These are phyloP conservation scores for Pangasius krempfi DNA, from an alignment of 2,797 vertebrate genomes.

Conservation along the genomic window DNA sequence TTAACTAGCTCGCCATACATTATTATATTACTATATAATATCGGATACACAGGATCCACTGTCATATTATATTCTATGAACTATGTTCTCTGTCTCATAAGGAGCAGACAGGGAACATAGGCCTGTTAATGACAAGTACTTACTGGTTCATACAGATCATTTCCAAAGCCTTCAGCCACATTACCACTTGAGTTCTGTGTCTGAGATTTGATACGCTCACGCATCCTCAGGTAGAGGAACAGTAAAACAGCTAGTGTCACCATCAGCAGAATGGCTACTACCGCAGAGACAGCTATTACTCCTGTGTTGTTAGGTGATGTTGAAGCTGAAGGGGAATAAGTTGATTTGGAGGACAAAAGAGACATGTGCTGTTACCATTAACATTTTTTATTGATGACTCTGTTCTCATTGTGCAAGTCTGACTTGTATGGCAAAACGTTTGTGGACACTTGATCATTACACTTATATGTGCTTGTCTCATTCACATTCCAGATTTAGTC, in stretches of 20 bases:
- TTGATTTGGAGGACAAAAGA: slow-evolving; percentile 6
- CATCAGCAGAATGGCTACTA: slow-evolving; percentile 71
- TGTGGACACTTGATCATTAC: not conserved
- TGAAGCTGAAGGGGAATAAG: slow-evolving; percentile 51
- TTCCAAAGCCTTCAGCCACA: slow-evolving; percentile 51
- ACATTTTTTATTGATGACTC: not conserved
- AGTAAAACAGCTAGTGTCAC: slow-evolving; percentile 61
- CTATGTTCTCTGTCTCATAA: not conserved
- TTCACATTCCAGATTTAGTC: not conserved
- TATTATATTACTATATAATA: not conserved
- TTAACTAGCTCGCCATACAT: not conserved
- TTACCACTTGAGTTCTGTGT: not conserved
- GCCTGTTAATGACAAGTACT: not conserved
- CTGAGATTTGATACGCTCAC: rapidly evolving
- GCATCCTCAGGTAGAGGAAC: slow-evolving; percentile 63
- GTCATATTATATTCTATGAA: not conserved
- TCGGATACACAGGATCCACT: not conserved
- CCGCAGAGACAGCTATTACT: slow-evolving; percentile 63
- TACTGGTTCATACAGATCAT: slow-evolving; percentile 61
- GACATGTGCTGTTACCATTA: not conserved
- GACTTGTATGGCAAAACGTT: not conserved
- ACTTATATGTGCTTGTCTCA: not conserved
- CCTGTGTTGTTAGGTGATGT: slow-evolving; percentile 51
- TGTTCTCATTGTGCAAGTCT: not conserved
- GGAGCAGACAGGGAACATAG: not conserved